A percentile compares a stretch with the other conserved stretches of the same genome.
Conservation (phyloP, 1,140 invertebrate genomes). For the Papilio polyxenes region DNA sequence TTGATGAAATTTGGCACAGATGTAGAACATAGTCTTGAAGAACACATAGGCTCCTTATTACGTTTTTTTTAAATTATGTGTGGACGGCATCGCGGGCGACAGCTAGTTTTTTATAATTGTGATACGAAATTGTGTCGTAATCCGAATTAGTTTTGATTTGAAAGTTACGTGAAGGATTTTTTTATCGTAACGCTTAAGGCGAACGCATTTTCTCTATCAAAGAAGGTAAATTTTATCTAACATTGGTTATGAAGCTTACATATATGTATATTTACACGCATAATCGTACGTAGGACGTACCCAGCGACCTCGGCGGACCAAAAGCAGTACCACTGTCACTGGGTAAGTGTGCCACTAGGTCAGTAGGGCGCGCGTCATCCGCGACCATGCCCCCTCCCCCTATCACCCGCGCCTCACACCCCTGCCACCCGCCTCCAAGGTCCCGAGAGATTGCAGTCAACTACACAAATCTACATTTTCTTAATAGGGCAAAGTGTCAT, state of each 20-base stretch:
- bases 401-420: constrained; percentile 45
- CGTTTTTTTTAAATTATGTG: too few species aligned
- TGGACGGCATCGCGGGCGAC: too few species aligned
- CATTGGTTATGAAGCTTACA: constrained; percentile 36
- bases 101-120: neutral
- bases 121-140: neutral
- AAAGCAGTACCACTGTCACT: constrained; percentile 79
- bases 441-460: constrained; percentile 71
- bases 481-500: constrained; percentile 47
- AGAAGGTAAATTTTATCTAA: constrained; percentile 28
- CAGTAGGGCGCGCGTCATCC: constrained; percentile 78
- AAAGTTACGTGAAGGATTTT: neutral
- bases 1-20: too few species aligned
- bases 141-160: neutral
- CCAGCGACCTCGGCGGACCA: constrained; percentile 72
- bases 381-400: constrained; percentile 63
- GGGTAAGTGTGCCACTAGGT: constrained; percentile 79
- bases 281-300: constrained; percentile 70
- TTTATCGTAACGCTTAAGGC: neutral
- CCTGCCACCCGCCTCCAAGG: constrained; percentile 64
- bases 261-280: constrained; percentile 44
- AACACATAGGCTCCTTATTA: too few species aligned
- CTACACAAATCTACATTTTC: constrained; percentile 62
- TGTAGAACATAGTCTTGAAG: too few species aligned
- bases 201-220: constrained; percentile 37